These are phyloP conservation scores for Lasiurus borealis DNA, from an alignment of 2,113 vertebrate genomes.

Conservation along the genomic window DNA sequence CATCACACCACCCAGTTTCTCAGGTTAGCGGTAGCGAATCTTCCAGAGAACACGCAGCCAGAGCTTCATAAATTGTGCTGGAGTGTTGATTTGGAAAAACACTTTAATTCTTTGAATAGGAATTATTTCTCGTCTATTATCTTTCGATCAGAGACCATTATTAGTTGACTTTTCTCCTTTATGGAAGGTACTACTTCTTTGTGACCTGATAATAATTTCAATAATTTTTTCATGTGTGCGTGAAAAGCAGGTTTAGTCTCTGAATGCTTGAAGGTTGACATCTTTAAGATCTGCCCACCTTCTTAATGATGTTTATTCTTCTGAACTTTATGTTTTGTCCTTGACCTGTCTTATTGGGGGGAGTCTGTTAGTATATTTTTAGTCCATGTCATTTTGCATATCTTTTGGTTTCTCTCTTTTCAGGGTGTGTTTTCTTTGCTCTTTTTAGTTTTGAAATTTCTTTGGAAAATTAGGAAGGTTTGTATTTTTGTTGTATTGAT, in stretches of 20 bases:
- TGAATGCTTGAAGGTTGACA: background rate
- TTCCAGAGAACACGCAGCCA: background rate
- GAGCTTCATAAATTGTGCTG: background rate
- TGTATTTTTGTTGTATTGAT: background rate
- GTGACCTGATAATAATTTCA: background rate
- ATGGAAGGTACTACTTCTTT: background rate
- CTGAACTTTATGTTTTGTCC: background rate
- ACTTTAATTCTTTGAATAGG: background rate
- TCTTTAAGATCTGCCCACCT: background rate
- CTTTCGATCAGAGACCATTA: slow-evolving; percentile 10
- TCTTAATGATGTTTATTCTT: background rate
- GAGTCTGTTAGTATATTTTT: background rate
- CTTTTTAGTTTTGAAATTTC: background rate
- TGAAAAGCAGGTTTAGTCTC: slow-evolving; percentile 20
- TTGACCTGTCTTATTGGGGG: background rate
- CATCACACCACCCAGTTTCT: background rate
- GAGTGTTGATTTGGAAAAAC: background rate
- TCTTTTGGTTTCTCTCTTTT: background rate
- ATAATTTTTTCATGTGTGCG: background rate
- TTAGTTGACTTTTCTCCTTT: slow-evolving; percentile 31
- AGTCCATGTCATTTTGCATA: background rate
- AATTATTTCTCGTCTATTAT: slow-evolving; percentile 26
- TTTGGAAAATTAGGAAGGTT: slow-evolving; percentile 14
- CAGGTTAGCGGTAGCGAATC: background rate
- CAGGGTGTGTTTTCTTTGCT: background rate